phyloP scores from a whole-genome alignment of 2,888 invertebrate genomes.

The Eilema caniola region DNA sequence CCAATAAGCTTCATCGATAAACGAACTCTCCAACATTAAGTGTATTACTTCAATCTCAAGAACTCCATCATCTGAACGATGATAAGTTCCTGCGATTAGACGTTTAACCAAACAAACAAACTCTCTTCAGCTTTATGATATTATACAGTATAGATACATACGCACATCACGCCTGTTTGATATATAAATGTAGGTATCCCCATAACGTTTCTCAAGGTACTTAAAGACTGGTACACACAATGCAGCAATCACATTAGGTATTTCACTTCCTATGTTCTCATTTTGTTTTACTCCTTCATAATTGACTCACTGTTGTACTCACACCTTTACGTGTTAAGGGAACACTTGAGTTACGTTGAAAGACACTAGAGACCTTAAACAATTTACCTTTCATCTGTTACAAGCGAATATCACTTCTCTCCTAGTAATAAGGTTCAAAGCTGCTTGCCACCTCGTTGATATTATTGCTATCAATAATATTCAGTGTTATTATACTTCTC shows the following conservation, averaged over 20 bases:
- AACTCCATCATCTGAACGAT: no score
- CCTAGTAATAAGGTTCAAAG: not conserved
- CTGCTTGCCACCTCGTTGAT: not conserved
- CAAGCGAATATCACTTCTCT: not conserved
- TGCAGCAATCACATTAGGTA: not conserved
- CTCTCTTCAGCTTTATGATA: no score
- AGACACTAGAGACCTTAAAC: slow-evolving; percentile 1
- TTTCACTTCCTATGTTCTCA: not conserved
- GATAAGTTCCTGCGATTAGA: no score
- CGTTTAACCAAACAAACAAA: no score
- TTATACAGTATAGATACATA: no score
- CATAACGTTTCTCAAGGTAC: no score
- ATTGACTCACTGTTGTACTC: not conserved
- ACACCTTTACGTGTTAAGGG: not conserved
- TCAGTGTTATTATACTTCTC: slow-evolving; percentile 1
- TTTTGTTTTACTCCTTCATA: not conserved
- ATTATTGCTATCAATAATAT: not conserved
- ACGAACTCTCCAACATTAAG: no score
- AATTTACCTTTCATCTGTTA: not conserved
- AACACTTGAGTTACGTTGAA: not conserved
- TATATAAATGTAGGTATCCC: no score
- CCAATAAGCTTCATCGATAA: no score
- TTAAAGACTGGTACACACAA: not conserved
- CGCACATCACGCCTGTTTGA: no score
- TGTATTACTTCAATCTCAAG: no score